Base-by-base conservation (phyloP, 2,113 vertebrate genomes). In the Etheostoma spectabile region DNA sequence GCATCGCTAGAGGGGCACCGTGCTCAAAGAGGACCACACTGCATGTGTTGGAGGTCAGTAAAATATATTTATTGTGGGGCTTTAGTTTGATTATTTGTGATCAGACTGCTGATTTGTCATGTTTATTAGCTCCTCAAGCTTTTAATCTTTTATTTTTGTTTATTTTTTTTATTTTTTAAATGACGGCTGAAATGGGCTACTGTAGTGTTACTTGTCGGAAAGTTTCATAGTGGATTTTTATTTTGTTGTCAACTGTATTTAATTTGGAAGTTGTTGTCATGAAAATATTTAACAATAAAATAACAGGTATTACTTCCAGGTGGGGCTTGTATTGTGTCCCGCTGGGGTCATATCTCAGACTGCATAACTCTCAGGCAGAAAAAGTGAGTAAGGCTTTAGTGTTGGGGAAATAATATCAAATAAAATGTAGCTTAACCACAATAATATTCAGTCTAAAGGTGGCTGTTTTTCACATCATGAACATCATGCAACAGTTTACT, bases 11-110 rank as follows among this genome's bases (percentile, higher is more conserved):
- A 76, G 71, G 59, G 77, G n/a, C 53, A 30, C 48, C 1, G 0
- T 19, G 60, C 82, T 80, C 57, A 68, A 83, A 84, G 85, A 86
- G 78, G 70, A 78, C 59, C 62, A 71, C 57, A 64, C 77, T 79
- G 27, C n/a, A n/a, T 65, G 74, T 61, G 21, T 69, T 55, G 74
- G 56, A 78, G 74, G 62, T 84, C 68, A 61, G 71, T 87, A 73
- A 87, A 83, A 85, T 55, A 68, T 74, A 83, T 67, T 68, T 76
- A 84, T 67, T 68, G n/a, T 3, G 48, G 5, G n/a, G 30, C 57
- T 79, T 61, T 14, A 57, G n/a, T 46, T 24, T 12, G 61, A 71
- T 83, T 46, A 27, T 33, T 66, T 77, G 12, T 45, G 42, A 73
- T 74, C 22, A 12, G n/a, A 63, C 11, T 19, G 0, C 8, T 56